A percentile compares a stretch with the other conserved stretches of the same genome.
phyloP scores from a whole-genome alignment of 1,140 invertebrate species.

The Drosophila hydei region DNA sequence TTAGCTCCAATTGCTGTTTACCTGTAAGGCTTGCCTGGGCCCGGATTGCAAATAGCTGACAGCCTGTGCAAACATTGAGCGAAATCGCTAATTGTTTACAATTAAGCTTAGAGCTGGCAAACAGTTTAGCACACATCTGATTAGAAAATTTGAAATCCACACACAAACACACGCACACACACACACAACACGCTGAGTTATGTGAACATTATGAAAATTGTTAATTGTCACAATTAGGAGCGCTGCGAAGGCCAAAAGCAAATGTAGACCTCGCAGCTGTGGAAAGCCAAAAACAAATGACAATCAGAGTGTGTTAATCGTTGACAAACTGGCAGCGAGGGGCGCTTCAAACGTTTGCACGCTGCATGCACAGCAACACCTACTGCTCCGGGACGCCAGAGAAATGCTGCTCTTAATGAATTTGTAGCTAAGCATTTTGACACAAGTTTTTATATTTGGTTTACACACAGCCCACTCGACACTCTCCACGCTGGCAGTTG shows the following conservation, averaged over 20 bases:
- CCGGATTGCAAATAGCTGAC: background rate
- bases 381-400: slow-evolving; percentile 7
- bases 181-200: slow-evolving; percentile 53
- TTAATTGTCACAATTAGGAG: slow-evolving; percentile 54
- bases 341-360: slow-evolving; percentile 36
- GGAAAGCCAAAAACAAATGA: slow-evolving; percentile 66
- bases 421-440: slow-evolving; percentile 45
- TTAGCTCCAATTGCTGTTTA: background rate
- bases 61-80: slow-evolving; percentile 33
- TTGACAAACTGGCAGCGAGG: slow-evolving; percentile 26
- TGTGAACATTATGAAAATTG: slow-evolving; percentile 67
- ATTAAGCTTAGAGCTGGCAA: slow-evolving; percentile 42
- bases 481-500: background rate
- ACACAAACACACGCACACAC: slow-evolving; percentile 10
- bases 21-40: background rate
- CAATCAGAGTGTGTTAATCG: slow-evolving; percentile 77
- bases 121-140: slow-evolving; percentile 44
- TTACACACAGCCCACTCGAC: background rate
- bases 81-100: slow-evolving; percentile 58
- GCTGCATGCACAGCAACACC: slow-evolving; percentile 48
- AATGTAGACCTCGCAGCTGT: slow-evolving; percentile 40
- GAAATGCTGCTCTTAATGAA: slow-evolving; percentile 44
- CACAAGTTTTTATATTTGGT: slow-evolving; percentile 24
- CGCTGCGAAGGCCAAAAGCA: slow-evolving; percentile 3
- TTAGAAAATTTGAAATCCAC: slow-evolving; percentile 12